Evolutionary conservation across 2,888 invertebrate genomes (phyloP), one percentile per base, ranked within the genome.

Genomic region (Dryocosmus kuriphilus): DNA sequence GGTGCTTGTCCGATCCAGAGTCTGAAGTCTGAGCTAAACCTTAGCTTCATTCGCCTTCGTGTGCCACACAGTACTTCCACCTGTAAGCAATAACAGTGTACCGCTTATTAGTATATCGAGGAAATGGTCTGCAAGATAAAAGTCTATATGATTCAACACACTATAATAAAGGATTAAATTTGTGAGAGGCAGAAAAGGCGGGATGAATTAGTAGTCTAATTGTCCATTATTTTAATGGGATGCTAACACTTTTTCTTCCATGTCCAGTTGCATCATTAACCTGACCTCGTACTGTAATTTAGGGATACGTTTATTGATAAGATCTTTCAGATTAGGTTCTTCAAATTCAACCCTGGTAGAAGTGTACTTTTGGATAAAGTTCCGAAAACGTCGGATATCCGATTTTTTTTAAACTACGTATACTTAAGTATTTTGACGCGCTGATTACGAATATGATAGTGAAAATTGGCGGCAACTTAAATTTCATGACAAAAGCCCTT

Each of bases 1-100:
- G 80, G 79, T 81, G 83, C 77, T 87, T 85, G 74, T 51, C 75
- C 65, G 77, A 77, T 75, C 22, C 76, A 75, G 30, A 51, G 71
- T 71, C 71, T 55, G 51, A 51, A 51, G 67, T 67, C 67, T 67
- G 46, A 27, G 27, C 46, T 27, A 11, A 67, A 38, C 27, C 32
- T 55, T 51, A 19, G 51, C 30, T 32, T 71, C 27, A 22, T 55
- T 51, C 27, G 51, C 30, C 51, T 71, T 71, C 51, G 71, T 32
- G 30, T 71, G 71, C 71, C 51, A 71, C 67, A 67, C 30, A 51
- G 51, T 71, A 71, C 51, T 55, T 71, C 51, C 51, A 71, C 71
- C 71, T 71, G 71, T 30, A 22, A 71, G 71, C 51, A 71, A 51
- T 55, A 71, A 71, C 71, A 71, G 71, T 71, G 24, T 30, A 51